Conservation (phyloP, 37 sponge, comb jelly and placozoan genomes). For the Dysidea cf. avara region DNA sequence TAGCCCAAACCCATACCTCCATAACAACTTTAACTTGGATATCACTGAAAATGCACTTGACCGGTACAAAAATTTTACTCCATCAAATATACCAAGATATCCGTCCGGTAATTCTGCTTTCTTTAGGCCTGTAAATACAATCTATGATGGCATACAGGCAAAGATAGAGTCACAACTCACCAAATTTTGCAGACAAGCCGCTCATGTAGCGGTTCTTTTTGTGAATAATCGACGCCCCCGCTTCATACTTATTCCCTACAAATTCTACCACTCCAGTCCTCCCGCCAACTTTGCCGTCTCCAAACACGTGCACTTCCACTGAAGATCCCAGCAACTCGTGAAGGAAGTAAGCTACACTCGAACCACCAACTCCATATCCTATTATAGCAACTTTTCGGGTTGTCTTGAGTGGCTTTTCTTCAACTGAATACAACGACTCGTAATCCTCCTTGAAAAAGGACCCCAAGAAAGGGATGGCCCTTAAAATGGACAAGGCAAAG, state of each 20-base stretch:
- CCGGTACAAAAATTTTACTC: conserved; percentile 42
- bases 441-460: too few species aligned
- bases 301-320: conserved; percentile 72
- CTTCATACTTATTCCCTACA: conserved; percentile 69
- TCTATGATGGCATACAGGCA: not conserved
- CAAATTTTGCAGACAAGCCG: conserved; percentile 55
- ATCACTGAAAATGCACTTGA: conserved; percentile 37
- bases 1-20: conserved; percentile 63
- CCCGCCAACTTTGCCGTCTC: conserved; percentile 64
- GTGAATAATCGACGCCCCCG: conserved; percentile 81
- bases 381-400: conserved; percentile 59
- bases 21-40: conserved; percentile 44
- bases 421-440: too few species aligned
- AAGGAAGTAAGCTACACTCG: conserved; percentile 75
- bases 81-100: conserved; percentile 68
- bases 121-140: conserved; percentile 6
- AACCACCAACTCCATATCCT: conserved; percentile 83
- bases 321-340: conserved; percentile 49
- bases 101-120: conserved; percentile 19
- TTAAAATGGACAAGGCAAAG: too few species aligned
- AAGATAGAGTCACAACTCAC: conserved; percentile 18
- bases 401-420: too few species aligned
- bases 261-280: conserved; percentile 56
- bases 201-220: conserved; percentile 80
- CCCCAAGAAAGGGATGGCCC: too few species aligned